phyloP scores from a whole-genome alignment of 2,797 vertebrate genomes.

The Pseudochromis fuscus region DNA sequence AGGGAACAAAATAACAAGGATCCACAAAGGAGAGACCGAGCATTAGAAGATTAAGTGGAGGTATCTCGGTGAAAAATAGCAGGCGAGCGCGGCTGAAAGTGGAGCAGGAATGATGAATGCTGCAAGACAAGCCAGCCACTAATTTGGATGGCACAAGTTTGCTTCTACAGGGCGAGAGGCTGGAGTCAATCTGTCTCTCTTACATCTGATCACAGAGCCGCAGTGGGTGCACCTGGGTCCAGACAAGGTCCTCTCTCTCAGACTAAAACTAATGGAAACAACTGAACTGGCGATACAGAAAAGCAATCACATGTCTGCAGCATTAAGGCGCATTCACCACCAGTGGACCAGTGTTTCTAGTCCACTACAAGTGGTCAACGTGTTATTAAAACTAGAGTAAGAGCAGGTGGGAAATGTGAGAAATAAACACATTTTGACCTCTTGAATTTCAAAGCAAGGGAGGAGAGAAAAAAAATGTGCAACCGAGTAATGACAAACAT shows the following conservation, averaged over 20 bases:
- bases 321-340: slow-evolving; percentile 8
- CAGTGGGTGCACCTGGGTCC: slow-evolving; percentile 64
- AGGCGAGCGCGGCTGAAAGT: slow-evolving; percentile 65
- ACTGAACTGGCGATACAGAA: slow-evolving; percentile 21
- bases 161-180: slow-evolving; percentile 48
- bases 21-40: slow-evolving; percentile 41
- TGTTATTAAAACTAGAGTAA: background rate
- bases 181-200: slow-evolving; percentile 67
- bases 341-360: slow-evolving; percentile 1
- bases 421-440: slow-evolving; percentile 30
- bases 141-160: slow-evolving; percentile 72
- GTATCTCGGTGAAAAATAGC: slow-evolving; percentile 71
- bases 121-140: slow-evolving; percentile 47
- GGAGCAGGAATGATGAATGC: slow-evolving; percentile 78
- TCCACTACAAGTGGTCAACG: slow-evolving; percentile 4
- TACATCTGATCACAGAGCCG: slow-evolving; percentile 59
- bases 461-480: slow-evolving; percentile 41
- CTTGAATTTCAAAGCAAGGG: slow-evolving; percentile 41
- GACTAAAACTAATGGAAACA: slow-evolving; percentile 41
- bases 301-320: background rate
- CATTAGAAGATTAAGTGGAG: slow-evolving; percentile 67
- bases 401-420: slow-evolving; percentile 4
- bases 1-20: slow-evolving; percentile 51
- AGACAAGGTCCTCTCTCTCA: slow-evolving; percentile 26
- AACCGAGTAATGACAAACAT: slow-evolving; percentile 68